Conservation (phyloP, 2,888 invertebrate species). For the Agrotis puta region DNA sequence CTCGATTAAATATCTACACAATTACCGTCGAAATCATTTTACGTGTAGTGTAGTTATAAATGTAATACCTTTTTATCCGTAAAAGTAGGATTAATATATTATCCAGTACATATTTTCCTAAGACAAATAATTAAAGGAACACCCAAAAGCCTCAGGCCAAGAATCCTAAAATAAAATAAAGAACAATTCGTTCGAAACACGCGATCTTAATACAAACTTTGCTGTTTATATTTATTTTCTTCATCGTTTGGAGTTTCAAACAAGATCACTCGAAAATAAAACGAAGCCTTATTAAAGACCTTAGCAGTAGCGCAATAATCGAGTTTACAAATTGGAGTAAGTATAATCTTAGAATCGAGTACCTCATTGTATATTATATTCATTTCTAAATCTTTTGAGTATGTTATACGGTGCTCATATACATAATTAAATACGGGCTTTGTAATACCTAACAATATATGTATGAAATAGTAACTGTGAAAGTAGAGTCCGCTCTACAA, state of each 20-base stretch:
- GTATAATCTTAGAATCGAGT: slow-evolving; percentile 1
- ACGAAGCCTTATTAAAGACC: slow-evolving; percentile 31
- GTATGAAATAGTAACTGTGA: neutral
- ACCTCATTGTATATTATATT: neutral
- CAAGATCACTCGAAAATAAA: slow-evolving; percentile 43
- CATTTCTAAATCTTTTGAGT: slow-evolving; percentile 5
- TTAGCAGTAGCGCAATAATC: slow-evolving; percentile 11
- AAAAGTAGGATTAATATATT: neutral
- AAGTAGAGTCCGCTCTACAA: neutral
- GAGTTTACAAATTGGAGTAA: slow-evolving; percentile 25
- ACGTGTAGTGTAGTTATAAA: neutral
- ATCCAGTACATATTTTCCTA: neutral
- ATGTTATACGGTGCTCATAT: neutral
- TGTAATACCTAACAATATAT: neutral
- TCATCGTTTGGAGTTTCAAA: slow-evolving; percentile 25
- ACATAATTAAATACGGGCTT: neutral
- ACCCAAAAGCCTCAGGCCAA: neutral
- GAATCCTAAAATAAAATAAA: slow-evolving; percentile 3
- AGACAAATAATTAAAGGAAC: neutral
- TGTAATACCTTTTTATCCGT: no score
- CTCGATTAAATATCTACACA: neutral
- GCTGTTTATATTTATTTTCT: slow-evolving; percentile 35
- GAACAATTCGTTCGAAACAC: slow-evolving; percentile 11
- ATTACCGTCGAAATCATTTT: slow-evolving; percentile 14
- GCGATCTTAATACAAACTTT: neutral